Base-by-base conservation (phyloP, 2,113 vertebrate genomes). In the Pitta sordida region DNA sequence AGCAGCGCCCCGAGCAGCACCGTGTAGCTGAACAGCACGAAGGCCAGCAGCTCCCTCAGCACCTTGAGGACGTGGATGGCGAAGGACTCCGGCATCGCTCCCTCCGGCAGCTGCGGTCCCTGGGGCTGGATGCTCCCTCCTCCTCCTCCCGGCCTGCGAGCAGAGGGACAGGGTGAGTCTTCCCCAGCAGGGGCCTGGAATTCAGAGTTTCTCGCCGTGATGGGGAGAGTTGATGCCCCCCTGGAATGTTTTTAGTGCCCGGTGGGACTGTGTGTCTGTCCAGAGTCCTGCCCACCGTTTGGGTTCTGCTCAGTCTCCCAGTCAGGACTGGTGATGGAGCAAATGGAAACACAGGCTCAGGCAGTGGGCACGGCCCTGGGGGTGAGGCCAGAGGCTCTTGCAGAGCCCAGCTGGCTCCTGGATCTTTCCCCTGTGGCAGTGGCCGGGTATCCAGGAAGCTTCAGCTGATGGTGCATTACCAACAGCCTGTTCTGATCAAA, bases 21-120 rank as follows among this genome's bases (percentile, higher is more conserved):
- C 0, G 99, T 99, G 98, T 99, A 99, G 90, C 99, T 99, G 97
- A 99, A 98, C 30, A 99, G 98, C 91, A 99, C 98, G 36, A 99
- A 99, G 90, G 98, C 99, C 77, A 99, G 97, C 93, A 99, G 97
- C 98, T 99, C 99, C 95, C 96, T 98, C 95, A 99, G 98, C 87
- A 99, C 98, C 95, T 98, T 98, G 74, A 99, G 98, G 94, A 98
- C 98, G 86, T 99, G 99, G 90, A 99, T 86, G 29, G 98, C 60
- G 60, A 99, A 96, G 39, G 98, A 98, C n/a, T 98, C 98, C 18
- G 97, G 97, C 89, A 97, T 98, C 68, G 63, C 71, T 83, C 83
- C 53, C 69, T 21, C 22, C 0, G 0, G 78, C 76, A 77, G 88
- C 70, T 85, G 58, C 12, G 73, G 3, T 85, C 27, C 70, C 30